Evolutionary conservation across 2,797 vertebrate genomes (phyloP), one percentile per base, ranked within the genome.

Genomic region (Oryzias dopingdopingensis): DNA sequence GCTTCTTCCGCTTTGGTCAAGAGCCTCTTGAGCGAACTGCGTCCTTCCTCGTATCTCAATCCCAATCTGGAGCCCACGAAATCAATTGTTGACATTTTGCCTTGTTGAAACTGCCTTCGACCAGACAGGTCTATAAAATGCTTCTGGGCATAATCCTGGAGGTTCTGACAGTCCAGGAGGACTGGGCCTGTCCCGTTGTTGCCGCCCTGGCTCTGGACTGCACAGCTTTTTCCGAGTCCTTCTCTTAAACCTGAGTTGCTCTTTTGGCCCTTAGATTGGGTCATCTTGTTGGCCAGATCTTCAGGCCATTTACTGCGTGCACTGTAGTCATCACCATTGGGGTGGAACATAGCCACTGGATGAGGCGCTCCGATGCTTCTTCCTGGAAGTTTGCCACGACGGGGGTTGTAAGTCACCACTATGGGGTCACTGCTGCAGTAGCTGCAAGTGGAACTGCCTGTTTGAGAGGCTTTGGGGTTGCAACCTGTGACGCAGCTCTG

Each of bases 351-450:
- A 32, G 79, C 80, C 67, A 83, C 74, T 0, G 70, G 68, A 49
- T 85, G 86, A 62, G 81, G 59, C 5, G 80, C 79, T 29, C 74
- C 82, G 0, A 74, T 23, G 20, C 79, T 70, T 67, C 87, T 75
- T 60, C 86, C 90, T 0, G 91, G 92, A n/a, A 86, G 89, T 73
- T 92, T 92, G 22, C 85, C 78, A 56, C 90, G 76, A 43, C 87
- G 91, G 45, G 93, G 92, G 76, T 94, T 93, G 58, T 89, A 94
- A 41, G 93, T 94, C 66, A 95, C 93, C 32, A 95, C 94, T 59
- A 94, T 94, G 26, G 94, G 93, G 73, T 94, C 93, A 26, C 94
- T 94, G 88, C 93, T 94, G 79, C 93, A 94, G 81, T 94, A 94
- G 80, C 93, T 94, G 81, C 93, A 95, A 64, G 92, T 92, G 45